Evolutionary conservation across 2,113 vertebrate species (phyloP), one percentile per base, ranked within the genome.

Genomic region (Dermatemys mawii): DNA sequence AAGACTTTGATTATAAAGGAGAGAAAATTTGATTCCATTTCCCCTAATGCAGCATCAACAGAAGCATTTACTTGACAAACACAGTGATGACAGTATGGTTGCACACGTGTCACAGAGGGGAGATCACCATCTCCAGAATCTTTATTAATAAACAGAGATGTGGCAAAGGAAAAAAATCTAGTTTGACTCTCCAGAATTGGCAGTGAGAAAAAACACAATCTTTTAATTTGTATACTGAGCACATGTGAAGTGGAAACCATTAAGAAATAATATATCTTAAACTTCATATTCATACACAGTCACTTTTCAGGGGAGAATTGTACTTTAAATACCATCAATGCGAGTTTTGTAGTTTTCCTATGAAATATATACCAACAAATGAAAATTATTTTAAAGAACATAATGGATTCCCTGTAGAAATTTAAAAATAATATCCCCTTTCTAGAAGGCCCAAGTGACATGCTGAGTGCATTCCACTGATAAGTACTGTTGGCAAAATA

Each of bases 401-500:
- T 44, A 44, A 76, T 26, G 73, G 26, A 46, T 3, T 44, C 73
- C 44, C 41, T 16, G 22, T 46, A 76, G 11, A 76, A 46, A 44
- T 44, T 26, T 44, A 46, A 76, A 73, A 46, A 26, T 76, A 76
- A 44, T 46, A 44, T 55, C 80, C n/a, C 84, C 41, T 3, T 83
- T 54, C 79, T 5, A 0, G 3, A 32, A 10, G 0, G 1, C 11
- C 54, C 89, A 81, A 14, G 78, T 53, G 11, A 54, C n/a, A 27
- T 9, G 1, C 57, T 3, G 2, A 1, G 48, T 4, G 35, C 80
- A 17, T 48, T 54, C 46, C 78, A 84, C 3, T 0, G 5, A 6
- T 0, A 1, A 89, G 11, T 4, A 29, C 38, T 73, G 10, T 51
- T 10, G 24, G 29, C 4, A 6, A 46, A 22, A 11, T 2, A 0